A percentile compares a stretch with the other conserved stretches of the same genome.
Evolutionary conservation across 2,888 invertebrate genomes (phyloP).

Genomic region (Acronicta alni): DNA sequence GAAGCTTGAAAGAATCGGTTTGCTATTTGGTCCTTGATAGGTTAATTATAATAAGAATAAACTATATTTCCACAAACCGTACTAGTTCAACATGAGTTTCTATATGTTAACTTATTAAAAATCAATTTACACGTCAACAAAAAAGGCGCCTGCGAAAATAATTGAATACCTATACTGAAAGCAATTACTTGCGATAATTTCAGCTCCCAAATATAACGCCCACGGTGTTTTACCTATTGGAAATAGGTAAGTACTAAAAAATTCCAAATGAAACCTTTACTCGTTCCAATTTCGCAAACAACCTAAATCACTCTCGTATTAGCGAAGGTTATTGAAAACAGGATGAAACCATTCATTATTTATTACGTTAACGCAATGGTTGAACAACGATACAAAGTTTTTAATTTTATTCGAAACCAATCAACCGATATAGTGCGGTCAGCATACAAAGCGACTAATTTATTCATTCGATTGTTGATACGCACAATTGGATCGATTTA

Average conservation of each 20-base stretch:
- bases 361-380: conserved; percentile 31
- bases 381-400: conserved; percentile 51
- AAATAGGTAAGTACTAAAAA: conserved; percentile 4
- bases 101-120: too few relatives aligned
- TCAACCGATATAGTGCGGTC: conserved; percentile 59
- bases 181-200: conserved; percentile 1
- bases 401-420: conserved; percentile 62
- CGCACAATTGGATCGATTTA: conserved; percentile 42
- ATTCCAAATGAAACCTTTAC: conserved; percentile 13
- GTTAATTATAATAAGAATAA: too few relatives aligned
- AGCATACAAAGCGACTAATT: conserved; percentile 58
- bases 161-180: too few relatives aligned
- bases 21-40: too few relatives aligned
- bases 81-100: too few relatives aligned
- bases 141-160: too few relatives aligned
- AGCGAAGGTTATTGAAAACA: conserved; percentile 27
- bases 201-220: conserved; percentile 7
- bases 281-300: conserved; percentile 13
- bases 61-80: too few relatives aligned
- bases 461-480: conserved; percentile 52
- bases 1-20: too few relatives aligned
- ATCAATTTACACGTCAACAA: too few relatives aligned
- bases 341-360: conserved; percentile 32
- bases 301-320: conserved; percentile 23
- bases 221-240: conserved; percentile 1